Conservation (phyloP, 2,888 invertebrate genomes). For the Pseudanteris insignis region DNA sequence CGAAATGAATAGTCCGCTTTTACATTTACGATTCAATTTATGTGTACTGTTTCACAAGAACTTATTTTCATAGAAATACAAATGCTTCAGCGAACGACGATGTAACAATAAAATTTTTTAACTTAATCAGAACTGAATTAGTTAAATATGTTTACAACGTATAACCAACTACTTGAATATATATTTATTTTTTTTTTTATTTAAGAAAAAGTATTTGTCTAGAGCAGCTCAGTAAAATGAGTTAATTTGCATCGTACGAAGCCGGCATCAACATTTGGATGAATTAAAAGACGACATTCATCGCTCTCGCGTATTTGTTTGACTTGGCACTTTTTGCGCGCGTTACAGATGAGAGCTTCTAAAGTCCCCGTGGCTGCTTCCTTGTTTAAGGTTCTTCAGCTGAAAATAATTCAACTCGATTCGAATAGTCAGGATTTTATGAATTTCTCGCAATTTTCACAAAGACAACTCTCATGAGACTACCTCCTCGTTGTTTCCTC, state of each 20-base stretch:
- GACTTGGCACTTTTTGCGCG: conserved; percentile 22
- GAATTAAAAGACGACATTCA: conserved; percentile 39
- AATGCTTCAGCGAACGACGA: no score
- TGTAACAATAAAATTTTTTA: no score
- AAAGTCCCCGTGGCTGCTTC: conserved; percentile 20
- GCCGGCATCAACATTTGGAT: conserved; percentile 28
- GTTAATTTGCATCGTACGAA: conserved; percentile 16
- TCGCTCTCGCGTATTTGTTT: conserved; percentile 32
- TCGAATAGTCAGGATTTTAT: conserved; percentile 37
- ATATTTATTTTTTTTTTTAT: no score
- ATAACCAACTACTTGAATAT: no score
- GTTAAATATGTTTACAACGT: no score
- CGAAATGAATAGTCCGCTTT: no score
- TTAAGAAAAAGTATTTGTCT: no score
- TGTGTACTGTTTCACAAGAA: no score
- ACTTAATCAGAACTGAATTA: no score
- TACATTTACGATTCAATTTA: no score
- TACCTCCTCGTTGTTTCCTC: conserved; percentile 19
- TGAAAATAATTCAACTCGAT: conserved; percentile 39
- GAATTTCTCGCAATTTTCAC: conserved; percentile 39
- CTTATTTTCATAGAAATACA: no score
- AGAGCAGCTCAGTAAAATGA: conserved; percentile 7
- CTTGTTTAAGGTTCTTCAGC: conserved; percentile 36
- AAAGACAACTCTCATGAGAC: conserved; percentile 40
- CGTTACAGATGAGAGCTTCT: conserved; percentile 24